phyloP scores from a whole-genome alignment of 2,113 vertebrate species.

The Plotosus lineatus region DNA sequence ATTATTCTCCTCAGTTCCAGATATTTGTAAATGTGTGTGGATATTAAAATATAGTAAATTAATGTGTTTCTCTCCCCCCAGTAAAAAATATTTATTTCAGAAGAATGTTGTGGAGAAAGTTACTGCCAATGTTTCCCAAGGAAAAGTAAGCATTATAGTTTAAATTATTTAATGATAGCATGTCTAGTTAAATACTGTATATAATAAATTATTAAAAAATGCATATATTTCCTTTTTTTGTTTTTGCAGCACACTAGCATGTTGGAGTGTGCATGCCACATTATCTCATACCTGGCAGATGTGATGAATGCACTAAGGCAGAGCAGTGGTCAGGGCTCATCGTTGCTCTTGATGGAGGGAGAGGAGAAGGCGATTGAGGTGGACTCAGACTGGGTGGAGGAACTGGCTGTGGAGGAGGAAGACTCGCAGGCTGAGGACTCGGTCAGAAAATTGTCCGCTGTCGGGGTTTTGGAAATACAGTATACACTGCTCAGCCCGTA shows the following conservation, averaged over 20 bases:
- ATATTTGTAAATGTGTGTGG: not conserved
- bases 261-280: constrained; percentile 94
- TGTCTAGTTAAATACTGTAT: too few relatives aligned
- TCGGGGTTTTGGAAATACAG: not conserved
- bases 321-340: constrained; percentile 85
- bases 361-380: constrained; percentile 95
- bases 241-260: constrained; percentile 83
- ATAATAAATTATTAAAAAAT: too few relatives aligned
- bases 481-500: not conserved
- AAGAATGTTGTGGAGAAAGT: constrained; percentile 99
- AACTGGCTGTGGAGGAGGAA: constrained; percentile 94
- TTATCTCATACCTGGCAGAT: constrained; percentile 95
- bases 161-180: not conserved
- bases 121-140: constrained; percentile 90
- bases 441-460: constrained; percentile 66
- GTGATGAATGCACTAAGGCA: constrained; percentile 94
- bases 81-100: constrained; percentile 97
- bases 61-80: constrained; percentile 60
- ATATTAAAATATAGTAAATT: not conserved
- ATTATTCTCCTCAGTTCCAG: not conserved
- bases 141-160: constrained; percentile 79
- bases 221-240: not conserved
- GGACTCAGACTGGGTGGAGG: constrained; percentile 98
- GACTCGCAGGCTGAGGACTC: constrained; percentile 98
- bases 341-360: constrained; percentile 86